Evolutionary conservation across 2,888 invertebrate genomes (phyloP), one percentile per base, ranked within the genome.

Genomic region (Limnephilus lunatus): DNA sequence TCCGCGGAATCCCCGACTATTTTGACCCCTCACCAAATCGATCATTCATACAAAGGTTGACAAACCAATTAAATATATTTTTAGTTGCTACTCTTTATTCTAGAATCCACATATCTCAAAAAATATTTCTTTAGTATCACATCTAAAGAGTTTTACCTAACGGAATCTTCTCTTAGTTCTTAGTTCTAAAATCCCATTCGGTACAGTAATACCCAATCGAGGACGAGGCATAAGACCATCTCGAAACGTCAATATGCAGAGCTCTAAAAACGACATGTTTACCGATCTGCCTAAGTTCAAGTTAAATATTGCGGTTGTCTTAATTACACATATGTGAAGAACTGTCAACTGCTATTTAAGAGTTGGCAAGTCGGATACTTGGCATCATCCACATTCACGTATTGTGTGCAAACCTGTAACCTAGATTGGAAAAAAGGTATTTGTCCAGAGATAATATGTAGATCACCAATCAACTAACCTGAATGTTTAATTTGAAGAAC

Each of bases 231-330:
- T 7, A 11, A 83, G 35, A 35, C 35, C 9, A 68, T 83, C 83
- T 39, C 15, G 35, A 83, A 39, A 83, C 25, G 83, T 83, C 25
- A 83, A 39, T 83, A 35, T 11, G 11, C 83, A 35, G 32, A 83
- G 35, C 35, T 35, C 32, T 83, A 35, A 35, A 83, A 83, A 25
- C 83, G 35, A 83, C 32, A 35, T 32, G 35, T 83, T 83, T 39
- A 35, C 35, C 35, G 25, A 35, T 32, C 35, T 83, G 19, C 35
- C 25, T 35, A 83, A 83, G 83, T 83, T 83, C 35, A 35, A 32
- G 32, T 32, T 83, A 32, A 83, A 83, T 25, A 83, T 83, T 83
- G 35, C 83, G 35, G 83, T 35, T 35, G 32, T 83, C 35, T 83
- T 35, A 35, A 39, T 39, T 83, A 25, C 32, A 83, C 31, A 68